These are phyloP conservation scores for Premnoplex brunnescens DNA, from an alignment of 2,797 vertebrate species.

Conservation along the genomic window DNA sequence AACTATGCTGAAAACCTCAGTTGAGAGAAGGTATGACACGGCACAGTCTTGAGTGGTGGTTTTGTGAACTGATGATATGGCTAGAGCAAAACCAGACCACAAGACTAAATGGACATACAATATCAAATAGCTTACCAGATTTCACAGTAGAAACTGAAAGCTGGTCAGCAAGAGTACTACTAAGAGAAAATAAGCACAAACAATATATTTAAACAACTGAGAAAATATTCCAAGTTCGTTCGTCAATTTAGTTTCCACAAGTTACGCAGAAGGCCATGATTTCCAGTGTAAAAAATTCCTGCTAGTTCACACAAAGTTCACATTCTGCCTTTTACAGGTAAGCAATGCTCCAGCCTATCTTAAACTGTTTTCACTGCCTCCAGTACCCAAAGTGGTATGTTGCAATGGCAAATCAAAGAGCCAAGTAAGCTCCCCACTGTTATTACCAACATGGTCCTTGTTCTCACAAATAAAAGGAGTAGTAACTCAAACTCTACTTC, in stretches of 20 bases:
- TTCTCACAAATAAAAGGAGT: background rate
- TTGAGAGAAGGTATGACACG: background rate
- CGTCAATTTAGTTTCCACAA: background rate
- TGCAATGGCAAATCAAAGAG: background rate
- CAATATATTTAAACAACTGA: background rate
- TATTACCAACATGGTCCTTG: background rate
- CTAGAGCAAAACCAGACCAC: background rate
- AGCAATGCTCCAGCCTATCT: background rate
- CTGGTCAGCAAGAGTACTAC: background rate
- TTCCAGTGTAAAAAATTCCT: background rate
- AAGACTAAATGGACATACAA: background rate
- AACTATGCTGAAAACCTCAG: background rate
- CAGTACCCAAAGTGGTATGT: rapidly evolving
- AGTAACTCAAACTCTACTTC: background rate
- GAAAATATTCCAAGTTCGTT: background rate
- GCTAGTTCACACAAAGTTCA: background rate
- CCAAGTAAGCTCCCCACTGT: background rate
- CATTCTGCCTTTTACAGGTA: background rate
- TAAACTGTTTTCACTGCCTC: background rate
- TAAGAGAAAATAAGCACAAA: background rate
- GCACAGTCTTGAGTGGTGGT: background rate
- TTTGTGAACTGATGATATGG: background rate
- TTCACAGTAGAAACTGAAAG: background rate
- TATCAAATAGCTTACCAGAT: background rate
- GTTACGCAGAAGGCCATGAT: background rate